phyloP scores from a whole-genome alignment of 2,888 invertebrate species.

The Glaucopsyche alexis region DNA sequence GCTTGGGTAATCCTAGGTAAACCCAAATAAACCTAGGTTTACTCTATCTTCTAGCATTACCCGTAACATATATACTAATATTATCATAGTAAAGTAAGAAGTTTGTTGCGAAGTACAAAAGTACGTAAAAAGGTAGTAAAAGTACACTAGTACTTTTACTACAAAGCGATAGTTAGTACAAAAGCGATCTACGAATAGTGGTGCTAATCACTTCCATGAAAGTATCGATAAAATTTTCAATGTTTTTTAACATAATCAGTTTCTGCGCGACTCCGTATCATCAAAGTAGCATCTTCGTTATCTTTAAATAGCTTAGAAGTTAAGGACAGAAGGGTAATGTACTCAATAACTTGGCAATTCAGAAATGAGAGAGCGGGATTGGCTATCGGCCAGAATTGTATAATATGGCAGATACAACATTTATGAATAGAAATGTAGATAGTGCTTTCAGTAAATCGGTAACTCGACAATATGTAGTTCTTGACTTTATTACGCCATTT shows the following conservation, averaged over 20 bases:
- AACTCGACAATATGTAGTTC: background rate
- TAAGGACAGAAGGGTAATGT: conserved; percentile 38
- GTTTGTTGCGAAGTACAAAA: too few relatives aligned
- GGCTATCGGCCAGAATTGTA: conserved; percentile 39
- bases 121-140: too few relatives aligned
- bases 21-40: too few relatives aligned
- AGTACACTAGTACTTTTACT: too few relatives aligned
- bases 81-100: too few relatives aligned
- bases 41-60: too few relatives aligned
- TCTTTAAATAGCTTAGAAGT: conserved; percentile 13
- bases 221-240: background rate
- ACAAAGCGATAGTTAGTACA: too few relatives aligned
- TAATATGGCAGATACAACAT: conserved; percentile 34
- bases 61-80: too few relatives aligned
- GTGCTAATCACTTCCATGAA: background rate
- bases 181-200: background rate
- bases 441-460: conserved; percentile 24
- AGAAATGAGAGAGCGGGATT: conserved; percentile 41
- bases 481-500: background rate
- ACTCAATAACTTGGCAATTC: conserved; percentile 44
- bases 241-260: background rate
- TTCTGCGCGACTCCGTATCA: background rate
- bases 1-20: too few relatives aligned
- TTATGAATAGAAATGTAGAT: conserved; percentile 26
- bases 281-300: background rate